Conservation (phyloP, 2,888 invertebrate genomes). For the Ceraclea dissimilis region DNA sequence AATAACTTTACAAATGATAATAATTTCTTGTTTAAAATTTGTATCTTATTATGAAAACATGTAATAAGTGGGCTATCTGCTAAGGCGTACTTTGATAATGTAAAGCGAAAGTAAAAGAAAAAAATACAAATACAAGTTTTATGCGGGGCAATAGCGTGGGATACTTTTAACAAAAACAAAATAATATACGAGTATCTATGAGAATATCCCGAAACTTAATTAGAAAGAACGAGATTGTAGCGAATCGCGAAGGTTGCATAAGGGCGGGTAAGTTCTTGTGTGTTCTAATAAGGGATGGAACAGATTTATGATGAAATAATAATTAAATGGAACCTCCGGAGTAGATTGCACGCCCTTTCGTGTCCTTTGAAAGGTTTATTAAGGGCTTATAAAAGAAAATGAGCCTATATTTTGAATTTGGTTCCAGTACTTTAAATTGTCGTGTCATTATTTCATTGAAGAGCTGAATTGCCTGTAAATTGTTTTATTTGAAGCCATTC, state of each 20-base stretch:
- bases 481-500: too few species aligned
- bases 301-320: constrained; percentile 8
- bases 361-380: not conserved
- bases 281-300: not conserved
- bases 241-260: not conserved
- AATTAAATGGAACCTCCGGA: constrained; percentile 7
- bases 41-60: too few species aligned
- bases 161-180: constrained; percentile 1
- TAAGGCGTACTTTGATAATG: too few species aligned
- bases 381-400: constrained; percentile 3
- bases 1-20: too few species aligned
- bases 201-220: not conserved
- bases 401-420: not conserved
- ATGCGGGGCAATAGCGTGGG: not conserved
- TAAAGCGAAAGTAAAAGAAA: too few species aligned
- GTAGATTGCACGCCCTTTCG: not conserved
- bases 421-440: not conserved
- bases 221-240: constrained; percentile 1
- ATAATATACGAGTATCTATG: constrained; percentile 1
- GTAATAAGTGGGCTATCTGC: too few species aligned
- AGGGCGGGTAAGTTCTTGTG: not conserved
- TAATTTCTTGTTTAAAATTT: too few species aligned
- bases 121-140: too few species aligned
- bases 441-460: not conserved
- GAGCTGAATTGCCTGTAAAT: not conserved